Evolutionary conservation across 2,888 invertebrate genomes (phyloP).

Genomic region (Drosophila paucipuncta): DNA sequence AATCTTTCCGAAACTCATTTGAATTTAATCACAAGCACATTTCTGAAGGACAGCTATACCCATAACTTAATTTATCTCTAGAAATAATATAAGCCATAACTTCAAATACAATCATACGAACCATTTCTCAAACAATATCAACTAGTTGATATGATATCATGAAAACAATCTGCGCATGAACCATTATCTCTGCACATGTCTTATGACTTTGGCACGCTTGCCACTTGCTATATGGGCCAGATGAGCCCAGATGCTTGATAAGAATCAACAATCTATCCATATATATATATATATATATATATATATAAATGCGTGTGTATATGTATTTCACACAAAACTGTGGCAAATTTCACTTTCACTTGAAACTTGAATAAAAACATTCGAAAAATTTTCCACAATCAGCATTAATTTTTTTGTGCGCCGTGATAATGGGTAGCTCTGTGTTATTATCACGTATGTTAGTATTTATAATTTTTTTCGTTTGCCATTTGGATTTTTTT

Average conservation of each 20-base stretch:
- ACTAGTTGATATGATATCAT: not conserved
- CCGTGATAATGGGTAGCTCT: conserved; percentile 31
- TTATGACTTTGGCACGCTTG: conserved; percentile 34
- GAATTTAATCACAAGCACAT: not conserved
- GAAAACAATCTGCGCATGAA: conserved; percentile 19
- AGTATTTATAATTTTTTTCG: conserved; percentile 1
- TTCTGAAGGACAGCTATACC: not conserved
- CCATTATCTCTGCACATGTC: not conserved
- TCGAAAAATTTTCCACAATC: conserved; percentile 36
- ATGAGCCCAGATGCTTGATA: conserved; percentile 36
- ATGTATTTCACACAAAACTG: not conserved
- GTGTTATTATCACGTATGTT: conserved; percentile 43
- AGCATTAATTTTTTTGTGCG: conserved; percentile 8
- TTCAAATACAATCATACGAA: not conserved
- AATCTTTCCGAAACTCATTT: not conserved
- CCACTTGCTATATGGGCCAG: conserved; percentile 12
- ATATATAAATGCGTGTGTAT: not conserved
- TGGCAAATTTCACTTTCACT: conserved; percentile 50
- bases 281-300: not conserved
- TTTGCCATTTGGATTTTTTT: not conserved
- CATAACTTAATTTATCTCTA: not conserved
- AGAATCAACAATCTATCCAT: conserved; percentile 15
- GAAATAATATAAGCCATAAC: not conserved
- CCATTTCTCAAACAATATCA: not conserved
- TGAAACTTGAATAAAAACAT: conserved; percentile 5